Percentiles rank a stretch among this genome's conserved stretches.
Evolutionary conservation across 2,113 vertebrate genomes (phyloP).

Genomic region (Coryphaenoides rupestris): DNA sequence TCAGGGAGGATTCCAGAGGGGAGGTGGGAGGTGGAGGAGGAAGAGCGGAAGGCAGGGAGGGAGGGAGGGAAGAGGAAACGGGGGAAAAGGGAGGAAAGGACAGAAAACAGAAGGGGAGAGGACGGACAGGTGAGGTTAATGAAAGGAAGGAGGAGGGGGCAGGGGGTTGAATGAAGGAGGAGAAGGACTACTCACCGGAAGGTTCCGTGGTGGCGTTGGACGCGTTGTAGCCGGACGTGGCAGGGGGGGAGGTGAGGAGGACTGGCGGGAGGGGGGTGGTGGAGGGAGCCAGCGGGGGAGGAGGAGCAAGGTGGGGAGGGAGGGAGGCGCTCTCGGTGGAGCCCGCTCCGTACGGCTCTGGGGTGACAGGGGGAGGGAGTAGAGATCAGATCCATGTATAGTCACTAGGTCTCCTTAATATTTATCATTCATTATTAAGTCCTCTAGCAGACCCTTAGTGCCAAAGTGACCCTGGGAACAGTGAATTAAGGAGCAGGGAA

Average conservation of each 20-base stretch:
- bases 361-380: slow-evolving; percentile 7
- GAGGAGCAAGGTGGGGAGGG: slow-evolving; percentile 26
- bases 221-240: slow-evolving; percentile 35
- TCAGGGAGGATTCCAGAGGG: background rate
- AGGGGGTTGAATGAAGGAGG: background rate
- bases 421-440: no score
- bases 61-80: background rate
- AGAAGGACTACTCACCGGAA: slow-evolving; percentile 59
- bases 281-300: slow-evolving; percentile 33
- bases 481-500: no score
- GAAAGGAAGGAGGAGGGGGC: slow-evolving; percentile 6
- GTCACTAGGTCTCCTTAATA: no score
- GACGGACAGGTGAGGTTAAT: background rate
- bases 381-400: no score
- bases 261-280: slow-evolving; percentile 30
- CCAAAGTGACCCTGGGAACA: no score
- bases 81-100: slow-evolving; percentile 15
- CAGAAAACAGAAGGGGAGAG: background rate
- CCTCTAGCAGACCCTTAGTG: no score
- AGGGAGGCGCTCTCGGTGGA: slow-evolving; percentile 25
- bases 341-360: slow-evolving; percentile 61
- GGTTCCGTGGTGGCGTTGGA: slow-evolving; percentile 40
- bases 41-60: slow-evolving; percentile 11
- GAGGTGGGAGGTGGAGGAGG: background rate
- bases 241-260: slow-evolving; percentile 41